Conservation (phyloP, 2,113 vertebrate genomes). For the Sula dactylatra region DNA sequence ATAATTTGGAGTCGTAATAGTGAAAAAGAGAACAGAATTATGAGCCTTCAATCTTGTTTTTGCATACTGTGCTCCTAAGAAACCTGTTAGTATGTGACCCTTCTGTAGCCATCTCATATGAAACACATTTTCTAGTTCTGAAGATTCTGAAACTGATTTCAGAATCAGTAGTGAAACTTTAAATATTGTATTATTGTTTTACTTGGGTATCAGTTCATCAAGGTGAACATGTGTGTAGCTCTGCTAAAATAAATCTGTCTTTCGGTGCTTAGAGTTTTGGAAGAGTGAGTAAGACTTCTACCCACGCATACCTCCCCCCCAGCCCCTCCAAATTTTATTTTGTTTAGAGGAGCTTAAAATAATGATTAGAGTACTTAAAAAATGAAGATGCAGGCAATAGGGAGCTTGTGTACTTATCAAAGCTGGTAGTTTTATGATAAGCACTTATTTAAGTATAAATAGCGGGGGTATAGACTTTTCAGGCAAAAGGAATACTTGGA, state of each 20-base stretch:
- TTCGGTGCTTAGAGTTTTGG: not conserved
- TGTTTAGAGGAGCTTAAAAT: not conserved
- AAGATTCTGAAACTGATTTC: not conserved
- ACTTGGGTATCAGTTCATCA: not conserved
- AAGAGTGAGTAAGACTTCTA: not conserved
- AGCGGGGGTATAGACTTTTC: not conserved
- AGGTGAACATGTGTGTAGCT: not conserved
- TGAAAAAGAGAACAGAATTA: not conserved
- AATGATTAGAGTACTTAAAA: not conserved
- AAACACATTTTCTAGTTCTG: not conserved
- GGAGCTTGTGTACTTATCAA: not conserved
- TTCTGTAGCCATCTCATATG: not conserved
- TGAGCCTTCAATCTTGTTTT: not conserved
- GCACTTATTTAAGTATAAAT: not conserved
- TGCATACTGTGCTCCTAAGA: not conserved
- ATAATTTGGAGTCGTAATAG: not conserved
- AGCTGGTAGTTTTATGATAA: not conserved
- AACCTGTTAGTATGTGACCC: not conserved
- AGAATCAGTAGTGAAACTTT: not conserved
- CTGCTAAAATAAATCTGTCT: not conserved
- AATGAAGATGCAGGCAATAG: not conserved
- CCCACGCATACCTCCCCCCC: rapidly evolving
- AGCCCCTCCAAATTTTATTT: not conserved
- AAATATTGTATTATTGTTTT: not conserved
- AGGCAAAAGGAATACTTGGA: not conserved